Base-by-base conservation (phyloP, 2,797 vertebrate species). In the Onychomys arenicola region DNA sequence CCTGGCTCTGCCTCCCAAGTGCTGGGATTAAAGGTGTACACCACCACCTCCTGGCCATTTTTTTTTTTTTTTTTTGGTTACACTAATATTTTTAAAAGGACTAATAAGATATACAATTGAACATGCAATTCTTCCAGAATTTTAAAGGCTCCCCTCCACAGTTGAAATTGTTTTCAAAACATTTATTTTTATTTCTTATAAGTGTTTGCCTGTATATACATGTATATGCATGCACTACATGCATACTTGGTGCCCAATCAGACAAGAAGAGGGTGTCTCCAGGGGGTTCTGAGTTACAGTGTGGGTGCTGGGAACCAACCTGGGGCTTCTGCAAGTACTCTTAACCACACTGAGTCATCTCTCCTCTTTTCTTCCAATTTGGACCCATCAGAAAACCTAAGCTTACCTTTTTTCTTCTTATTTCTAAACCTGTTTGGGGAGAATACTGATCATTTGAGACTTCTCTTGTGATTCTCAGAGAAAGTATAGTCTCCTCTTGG, bases 361-460 rank as follows among this genome's bases (percentile, higher is more conserved):
- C 16, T 80, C 32, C 29, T 55, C 25, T 94, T 73, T 94, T 49
- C 67, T 61, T 73, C 52, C 57, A 25, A 4, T 3, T 82, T 91
- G 69, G 65, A 87, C 12, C 27, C 25, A 55, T 52, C 49, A 96
- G 84, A 96, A 97, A 69, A 21, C 11, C 34, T 43, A 94, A 40
- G 3, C 29, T 89, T 52, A n/a, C 75, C 57, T 94, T 69, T 94
- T 69, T 11, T 89, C 52, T 87, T 65, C 32, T 40, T 57, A 69
- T 87, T 90, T 46, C 73, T 95, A 57, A 86, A 63, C 83, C 37
- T 95, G 84, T 52, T 91, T 84, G 55, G 9, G 40, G 9, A 5
- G 59, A 84, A 89, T 34, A n/a, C 61, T 61, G n/a, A 91, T 94
- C 49, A 61, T 95, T 90, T 96, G 67, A 85, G 87, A 90, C 37